A percentile compares a stretch with the other conserved stretches of the same genome.
Conservation (phyloP, 2,113 vertebrate genomes). For the Tyto alba region DNA sequence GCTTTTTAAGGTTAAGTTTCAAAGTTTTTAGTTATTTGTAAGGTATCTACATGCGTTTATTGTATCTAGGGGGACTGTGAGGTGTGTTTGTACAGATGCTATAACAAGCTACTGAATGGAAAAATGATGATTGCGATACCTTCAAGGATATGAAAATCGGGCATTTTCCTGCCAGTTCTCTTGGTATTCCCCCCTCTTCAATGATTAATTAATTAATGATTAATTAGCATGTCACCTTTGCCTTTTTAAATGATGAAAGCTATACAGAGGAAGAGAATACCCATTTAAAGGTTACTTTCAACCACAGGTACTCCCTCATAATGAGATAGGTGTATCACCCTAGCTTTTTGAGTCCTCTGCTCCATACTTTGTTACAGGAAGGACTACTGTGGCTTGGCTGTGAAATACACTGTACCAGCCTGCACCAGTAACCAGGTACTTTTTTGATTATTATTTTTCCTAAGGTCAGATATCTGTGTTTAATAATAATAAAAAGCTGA, state of each 20-base stretch:
- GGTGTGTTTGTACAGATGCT: background rate
- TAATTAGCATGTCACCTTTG: background rate
- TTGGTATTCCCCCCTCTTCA: background rate
- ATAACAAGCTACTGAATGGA: background rate
- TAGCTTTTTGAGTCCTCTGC: background rate
- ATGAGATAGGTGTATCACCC: rapidly evolving
- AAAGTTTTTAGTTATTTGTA: background rate
- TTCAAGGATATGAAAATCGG: background rate
- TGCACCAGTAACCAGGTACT: background rate
- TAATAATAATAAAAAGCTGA: slow-evolving; percentile 6
- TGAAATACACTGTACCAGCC: background rate
- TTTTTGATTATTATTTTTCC: background rate
- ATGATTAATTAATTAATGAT: background rate
- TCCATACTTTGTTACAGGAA: background rate
- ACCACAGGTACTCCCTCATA: background rate
- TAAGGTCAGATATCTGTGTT: background rate
- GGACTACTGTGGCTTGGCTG: background rate
- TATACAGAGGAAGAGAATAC: background rate
- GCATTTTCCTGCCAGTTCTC: background rate
- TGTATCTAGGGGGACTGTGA: background rate
- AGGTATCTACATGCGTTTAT: background rate
- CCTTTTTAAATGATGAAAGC: background rate
- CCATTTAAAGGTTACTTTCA: background rate
- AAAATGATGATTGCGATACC: background rate
- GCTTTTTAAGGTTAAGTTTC: too few relatives aligned